Evolutionary conservation across 2,888 invertebrate genomes (phyloP).

Genomic region (Cantharis rufa): DNA sequence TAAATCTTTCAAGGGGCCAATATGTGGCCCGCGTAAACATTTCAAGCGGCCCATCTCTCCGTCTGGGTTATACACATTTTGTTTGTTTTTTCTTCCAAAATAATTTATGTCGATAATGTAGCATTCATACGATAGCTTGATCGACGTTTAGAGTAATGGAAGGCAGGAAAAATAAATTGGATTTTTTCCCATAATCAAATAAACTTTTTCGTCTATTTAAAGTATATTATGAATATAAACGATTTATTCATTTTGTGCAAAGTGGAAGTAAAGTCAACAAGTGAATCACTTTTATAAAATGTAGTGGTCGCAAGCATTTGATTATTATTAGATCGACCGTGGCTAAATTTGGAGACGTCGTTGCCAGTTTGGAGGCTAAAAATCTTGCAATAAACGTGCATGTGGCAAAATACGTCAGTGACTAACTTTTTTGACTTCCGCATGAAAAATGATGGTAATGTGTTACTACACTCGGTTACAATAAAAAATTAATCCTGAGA

Average conservation of each 20-base stretch:
- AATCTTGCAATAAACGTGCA: slow-evolving; percentile 11
- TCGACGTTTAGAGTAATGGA: no score
- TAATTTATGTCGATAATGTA: no score
- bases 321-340: slow-evolving; percentile 40
- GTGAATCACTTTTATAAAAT: slow-evolving; percentile 33
- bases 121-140: no score
- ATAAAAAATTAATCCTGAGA: background rate
- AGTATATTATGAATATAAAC: background rate
- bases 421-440: background rate
- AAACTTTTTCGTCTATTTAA: background rate
- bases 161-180: no score
- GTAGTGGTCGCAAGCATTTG: slow-evolving; percentile 13
- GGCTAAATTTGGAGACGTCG: slow-evolving; percentile 53
- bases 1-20: no score
- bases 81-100: no score
- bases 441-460: background rate
- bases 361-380: slow-evolving; percentile 39
- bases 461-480: background rate
- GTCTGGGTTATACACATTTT: no score
- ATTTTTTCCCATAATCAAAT: background rate
- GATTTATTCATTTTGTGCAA: background rate
- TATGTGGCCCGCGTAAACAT: background rate
- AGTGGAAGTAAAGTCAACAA: slow-evolving; percentile 22
- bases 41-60: background rate
- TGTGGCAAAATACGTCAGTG: slow-evolving; percentile 11